Evolutionary conservation across 1,140 invertebrate genomes (phyloP).

Genomic region (Drosophila parvula): DNA sequence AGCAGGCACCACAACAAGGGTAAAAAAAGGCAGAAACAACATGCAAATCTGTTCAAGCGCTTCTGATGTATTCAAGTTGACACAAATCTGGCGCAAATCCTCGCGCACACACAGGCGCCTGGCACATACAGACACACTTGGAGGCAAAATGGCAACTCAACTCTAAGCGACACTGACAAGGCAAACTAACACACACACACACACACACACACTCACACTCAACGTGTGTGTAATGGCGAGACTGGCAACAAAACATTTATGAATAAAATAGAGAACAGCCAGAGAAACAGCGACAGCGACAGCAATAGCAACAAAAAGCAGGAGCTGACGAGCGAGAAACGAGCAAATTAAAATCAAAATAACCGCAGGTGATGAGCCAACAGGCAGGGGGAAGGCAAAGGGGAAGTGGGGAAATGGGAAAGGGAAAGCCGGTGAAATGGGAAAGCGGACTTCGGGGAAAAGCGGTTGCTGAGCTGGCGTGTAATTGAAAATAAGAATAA

Average conservation of each 20-base stretch:
- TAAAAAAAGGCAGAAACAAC: slow-evolving; percentile 50
- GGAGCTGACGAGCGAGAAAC: slow-evolving; percentile 62
- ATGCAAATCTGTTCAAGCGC: slow-evolving; percentile 78
- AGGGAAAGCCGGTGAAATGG: slow-evolving; percentile 18
- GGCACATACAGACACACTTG: slow-evolving; percentile 14
- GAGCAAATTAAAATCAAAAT: slow-evolving; percentile 77
- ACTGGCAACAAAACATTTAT: slow-evolving; percentile 66
- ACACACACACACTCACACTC: slow-evolving; percentile 22
- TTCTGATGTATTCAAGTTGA: slow-evolving; percentile 82
- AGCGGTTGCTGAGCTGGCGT: slow-evolving; percentile 49
- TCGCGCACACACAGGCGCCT: slow-evolving; percentile 50
- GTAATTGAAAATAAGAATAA: slow-evolving; percentile 73
- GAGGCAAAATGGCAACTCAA: slow-evolving; percentile 52
- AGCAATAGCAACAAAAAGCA: slow-evolving; percentile 27
- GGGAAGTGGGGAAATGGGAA: not conserved
- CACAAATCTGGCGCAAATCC: slow-evolving; percentile 82
- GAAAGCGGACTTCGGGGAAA: slow-evolving; percentile 13
- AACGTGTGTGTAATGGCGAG: slow-evolving; percentile 31
- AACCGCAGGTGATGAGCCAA: slow-evolving; percentile 56
- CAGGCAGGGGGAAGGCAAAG: not conserved
- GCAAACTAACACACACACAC: slow-evolving; percentile 41
- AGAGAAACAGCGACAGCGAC: slow-evolving; percentile 36
- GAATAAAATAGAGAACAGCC: slow-evolving; percentile 71
- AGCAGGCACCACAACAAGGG: slow-evolving; percentile 53
- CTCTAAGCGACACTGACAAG: slow-evolving; percentile 74